Evolutionary conservation across 2,888 invertebrate genomes (phyloP), one percentile per base, ranked within the genome.

Genomic region (Netelia inedita): DNA sequence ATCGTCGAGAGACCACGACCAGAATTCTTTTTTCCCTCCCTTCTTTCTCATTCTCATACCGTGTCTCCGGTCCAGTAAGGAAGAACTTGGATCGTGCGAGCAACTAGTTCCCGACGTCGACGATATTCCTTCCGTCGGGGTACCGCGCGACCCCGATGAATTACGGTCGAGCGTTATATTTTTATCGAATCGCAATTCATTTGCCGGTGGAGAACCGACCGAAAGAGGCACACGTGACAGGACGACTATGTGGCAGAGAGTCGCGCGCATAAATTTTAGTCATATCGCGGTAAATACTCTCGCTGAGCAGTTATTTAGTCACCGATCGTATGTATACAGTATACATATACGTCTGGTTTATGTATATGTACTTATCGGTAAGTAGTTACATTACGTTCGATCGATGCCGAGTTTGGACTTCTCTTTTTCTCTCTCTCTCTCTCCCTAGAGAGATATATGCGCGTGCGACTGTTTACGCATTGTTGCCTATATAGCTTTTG

Each of bases 161-260:
- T 85, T 85, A 82, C 85, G 75, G 75, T 82, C 79, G 57, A 46
- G 84, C 84, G 79, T 85, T 85, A 85, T 85, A 82, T 82, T 85
- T 85, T 85, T 85, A 85, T 85, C 85, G 82, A 79, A 82, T 85
- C 82, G 85, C 85, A 85, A 85, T 85, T 85, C 82, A 75, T 85
- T 85, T 79, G 75, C 69, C 10, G 59, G 43, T 46, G 69, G 72
- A 28, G 71, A 72, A 61, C 35, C 16, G 23, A 63, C 46, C 11
- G 50, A 76, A 76, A 72, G 75, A 69, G 66, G 19, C 11, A 57
- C 76, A 65, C 55, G 65, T 50, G 69, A 43, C 69, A 57, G 68
- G 28, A 72, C 19, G 53, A 65, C 74, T 28, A 82, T 66, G 35
- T 35, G 66, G 59, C 72, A 72, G 68, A 61, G 69, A 82, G 76